Evolutionary conservation across 2,888 invertebrate species (phyloP).

Genomic region (Chouioia cunea): DNA sequence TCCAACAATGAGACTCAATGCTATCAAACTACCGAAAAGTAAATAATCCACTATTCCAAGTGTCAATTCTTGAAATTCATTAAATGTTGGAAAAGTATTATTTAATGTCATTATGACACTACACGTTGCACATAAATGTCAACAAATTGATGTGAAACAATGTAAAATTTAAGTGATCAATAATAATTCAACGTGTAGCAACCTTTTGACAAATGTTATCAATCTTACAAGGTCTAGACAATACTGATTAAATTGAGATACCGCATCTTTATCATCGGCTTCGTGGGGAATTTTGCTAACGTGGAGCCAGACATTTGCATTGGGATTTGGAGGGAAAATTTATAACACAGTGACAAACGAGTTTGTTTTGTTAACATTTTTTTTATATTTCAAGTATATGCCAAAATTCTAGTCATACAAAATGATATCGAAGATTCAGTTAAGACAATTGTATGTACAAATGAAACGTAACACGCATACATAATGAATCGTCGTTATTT

Average conservation of each 20-base stretch:
- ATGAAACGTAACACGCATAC: not conserved
- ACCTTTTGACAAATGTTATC: no score
- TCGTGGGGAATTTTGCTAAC: no score
- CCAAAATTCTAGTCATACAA: not conserved
- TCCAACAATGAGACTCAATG: conserved; percentile 72
- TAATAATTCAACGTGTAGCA: no score
- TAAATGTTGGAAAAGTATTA: not conserved
- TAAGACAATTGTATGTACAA: conserved; percentile 16
- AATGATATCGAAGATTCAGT: conserved; percentile 15
- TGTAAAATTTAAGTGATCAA: no score
- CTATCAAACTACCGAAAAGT: conserved; percentile 70
- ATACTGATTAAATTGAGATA: no score
- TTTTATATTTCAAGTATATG: conserved; percentile 6
- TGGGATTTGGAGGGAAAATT: conserved; percentile 15
- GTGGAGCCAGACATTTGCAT: no score
- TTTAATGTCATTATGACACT: conserved; percentile 13
- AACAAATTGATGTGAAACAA: no score
- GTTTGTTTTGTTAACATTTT: conserved; percentile 21
- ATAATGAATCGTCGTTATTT: conserved; percentile 18
- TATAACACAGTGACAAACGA: conserved; percentile 4
- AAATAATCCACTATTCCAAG: conserved; percentile 72
- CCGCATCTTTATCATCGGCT: no score
- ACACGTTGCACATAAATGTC: no score
- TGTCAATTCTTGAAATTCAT: conserved; percentile 49
- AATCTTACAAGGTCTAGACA: no score